These are phyloP conservation scores for Poecilia picta DNA, from an alignment of 2,797 vertebrate genomes.

Conservation along the genomic window DNA sequence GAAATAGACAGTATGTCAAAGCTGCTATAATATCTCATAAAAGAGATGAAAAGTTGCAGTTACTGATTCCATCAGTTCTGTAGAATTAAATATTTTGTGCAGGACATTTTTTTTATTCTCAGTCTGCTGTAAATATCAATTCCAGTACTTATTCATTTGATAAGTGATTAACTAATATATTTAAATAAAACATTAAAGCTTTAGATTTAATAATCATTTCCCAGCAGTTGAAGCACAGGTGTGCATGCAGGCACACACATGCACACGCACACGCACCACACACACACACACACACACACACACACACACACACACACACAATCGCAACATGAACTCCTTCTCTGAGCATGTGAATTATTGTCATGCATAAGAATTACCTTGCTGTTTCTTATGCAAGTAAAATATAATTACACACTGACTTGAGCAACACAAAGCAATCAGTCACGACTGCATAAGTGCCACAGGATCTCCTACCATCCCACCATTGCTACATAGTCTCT, in stretches of 20 bases:
- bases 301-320: neutral
- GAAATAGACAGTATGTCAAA: neutral
- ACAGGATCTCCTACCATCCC: conserved; percentile 19
- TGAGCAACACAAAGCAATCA: conserved; percentile 23
- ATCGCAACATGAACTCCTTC: neutral
- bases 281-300: neutral
- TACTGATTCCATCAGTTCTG: neutral
- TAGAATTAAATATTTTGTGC: neutral
- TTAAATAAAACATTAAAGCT: neutral
- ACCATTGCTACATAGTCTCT: neutral
- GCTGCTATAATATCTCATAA: neutral
- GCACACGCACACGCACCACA: neutral
- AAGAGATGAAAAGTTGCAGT: neutral
- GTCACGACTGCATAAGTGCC: conserved; percentile 23
- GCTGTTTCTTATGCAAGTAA: conserved; percentile 29
- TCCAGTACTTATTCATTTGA: neutral
- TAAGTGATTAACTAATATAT: neutral
- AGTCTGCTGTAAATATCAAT: neutral
- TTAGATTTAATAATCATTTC: neutral
- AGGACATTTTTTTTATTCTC: neutral
- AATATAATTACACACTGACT: conserved; percentile 35
- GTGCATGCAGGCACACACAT: neutral
- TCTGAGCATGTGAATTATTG: neutral
- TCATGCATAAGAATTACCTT: conserved; percentile 16
- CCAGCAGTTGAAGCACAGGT: neutral